Evolutionary conservation across 2,113 vertebrate species (phyloP).

Genomic region (Donacobius atricapilla): DNA sequence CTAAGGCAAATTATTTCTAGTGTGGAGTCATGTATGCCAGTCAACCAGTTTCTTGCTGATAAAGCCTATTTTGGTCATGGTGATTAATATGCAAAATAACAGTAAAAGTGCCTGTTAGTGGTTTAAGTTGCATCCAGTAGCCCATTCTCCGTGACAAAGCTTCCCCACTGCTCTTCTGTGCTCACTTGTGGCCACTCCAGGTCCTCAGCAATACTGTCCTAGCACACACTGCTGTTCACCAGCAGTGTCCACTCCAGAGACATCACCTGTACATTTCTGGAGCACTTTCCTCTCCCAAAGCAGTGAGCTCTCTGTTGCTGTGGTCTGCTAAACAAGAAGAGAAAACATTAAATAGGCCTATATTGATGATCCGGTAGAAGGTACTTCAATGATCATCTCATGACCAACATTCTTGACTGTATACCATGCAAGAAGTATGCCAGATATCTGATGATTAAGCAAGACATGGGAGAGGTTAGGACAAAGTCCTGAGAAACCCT

Average conservation of each 20-base stretch:
- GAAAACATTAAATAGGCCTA: neutral
- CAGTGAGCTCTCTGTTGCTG: neutral
- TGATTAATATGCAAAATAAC: neutral
- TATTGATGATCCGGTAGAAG: neutral
- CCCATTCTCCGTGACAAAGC: neutral
- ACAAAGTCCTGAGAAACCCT: neutral
- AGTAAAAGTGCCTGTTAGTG: neutral
- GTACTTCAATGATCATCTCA: neutral
- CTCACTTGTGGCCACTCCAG: neutral
- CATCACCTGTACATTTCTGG: neutral
- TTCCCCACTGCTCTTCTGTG: neutral
- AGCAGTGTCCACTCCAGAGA: neutral
- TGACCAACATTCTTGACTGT: neutral
- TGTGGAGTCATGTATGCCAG: neutral
- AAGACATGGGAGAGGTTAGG: neutral
- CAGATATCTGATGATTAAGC: neutral
- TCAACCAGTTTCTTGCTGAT: neutral
- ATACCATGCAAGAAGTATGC: neutral
- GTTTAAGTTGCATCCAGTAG: neutral
- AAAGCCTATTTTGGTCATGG: neutral
- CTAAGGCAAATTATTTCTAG: neutral
- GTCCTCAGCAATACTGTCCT: neutral
- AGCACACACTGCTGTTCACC: neutral
- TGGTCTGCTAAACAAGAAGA: neutral
- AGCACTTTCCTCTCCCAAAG: accelerated